Percentiles rank a stretch among this genome's conserved stretches.
Evolutionary conservation across 2,113 vertebrate species (phyloP).

Genomic region (Lontra canadensis): DNA sequence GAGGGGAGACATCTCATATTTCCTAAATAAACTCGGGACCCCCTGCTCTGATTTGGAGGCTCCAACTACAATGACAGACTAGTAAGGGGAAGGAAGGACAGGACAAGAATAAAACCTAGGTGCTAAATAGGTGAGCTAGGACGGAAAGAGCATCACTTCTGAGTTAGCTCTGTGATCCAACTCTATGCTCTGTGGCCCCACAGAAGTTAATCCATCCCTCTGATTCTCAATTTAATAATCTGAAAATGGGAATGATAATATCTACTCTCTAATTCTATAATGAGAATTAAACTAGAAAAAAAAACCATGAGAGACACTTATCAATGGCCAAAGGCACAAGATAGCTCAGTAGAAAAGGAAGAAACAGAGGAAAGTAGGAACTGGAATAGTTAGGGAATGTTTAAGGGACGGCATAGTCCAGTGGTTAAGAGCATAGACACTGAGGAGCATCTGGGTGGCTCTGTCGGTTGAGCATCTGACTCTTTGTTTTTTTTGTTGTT

Average conservation of each 20-base stretch:
- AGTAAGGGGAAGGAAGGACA: background rate
- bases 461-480: too few relatives aligned
- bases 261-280: background rate
- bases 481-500: too few relatives aligned
- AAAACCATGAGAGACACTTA: background rate
- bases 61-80: background rate
- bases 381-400: background rate
- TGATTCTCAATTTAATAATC: background rate
- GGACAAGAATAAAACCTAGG: background rate
- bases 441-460: background rate
- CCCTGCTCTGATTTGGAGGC: background rate
- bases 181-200: background rate
- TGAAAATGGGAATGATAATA: background rate
- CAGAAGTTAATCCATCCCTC: background rate
- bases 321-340: background rate
- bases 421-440: background rate
- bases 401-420: background rate
- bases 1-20: background rate
- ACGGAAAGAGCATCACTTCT: background rate
- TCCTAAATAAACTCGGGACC: background rate
- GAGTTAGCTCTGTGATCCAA: background rate
- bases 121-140: background rate
- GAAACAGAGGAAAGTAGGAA: background rate
- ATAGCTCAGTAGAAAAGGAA: background rate
- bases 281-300: background rate